These are phyloP conservation scores for Tenthredo amoena DNA, from an alignment of 2,888 invertebrate genomes.

Conservation along the genomic window DNA sequence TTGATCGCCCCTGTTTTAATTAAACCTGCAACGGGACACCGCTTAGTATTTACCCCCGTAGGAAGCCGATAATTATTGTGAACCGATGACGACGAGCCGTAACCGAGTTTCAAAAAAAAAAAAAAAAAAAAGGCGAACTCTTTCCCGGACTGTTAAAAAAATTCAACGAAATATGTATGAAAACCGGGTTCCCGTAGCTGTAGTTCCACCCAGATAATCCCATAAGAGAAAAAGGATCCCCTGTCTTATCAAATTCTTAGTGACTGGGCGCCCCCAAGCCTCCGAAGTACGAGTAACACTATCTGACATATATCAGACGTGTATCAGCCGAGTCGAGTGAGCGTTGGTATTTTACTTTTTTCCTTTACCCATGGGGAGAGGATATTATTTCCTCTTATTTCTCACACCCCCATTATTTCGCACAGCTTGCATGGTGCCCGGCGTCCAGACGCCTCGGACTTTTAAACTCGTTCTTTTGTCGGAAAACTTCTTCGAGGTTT, in stretches of 20 bases:
- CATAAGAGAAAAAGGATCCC: constrained; percentile 46
- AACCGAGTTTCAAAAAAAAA: not conserved
- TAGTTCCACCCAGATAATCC: constrained; percentile 6
- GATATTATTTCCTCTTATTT: constrained; percentile 31
- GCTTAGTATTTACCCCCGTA: constrained; percentile 15
- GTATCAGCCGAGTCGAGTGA: constrained; percentile 49
- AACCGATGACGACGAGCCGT: constrained; percentile 11
- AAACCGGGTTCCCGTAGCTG: not conserved
- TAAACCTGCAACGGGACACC: constrained; percentile 47
- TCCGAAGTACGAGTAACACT: constrained; percentile 52
- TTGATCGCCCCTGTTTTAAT: constrained; percentile 43
- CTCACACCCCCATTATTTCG: not conserved
- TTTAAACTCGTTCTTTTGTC: constrained; percentile 34
- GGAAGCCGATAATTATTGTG: constrained; percentile 38
- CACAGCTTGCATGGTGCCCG: not conserved
- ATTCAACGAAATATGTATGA: constrained; percentile 9
- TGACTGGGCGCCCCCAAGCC: constrained; percentile 22
- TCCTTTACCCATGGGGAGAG: not conserved
- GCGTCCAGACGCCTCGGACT: constrained; percentile 42
- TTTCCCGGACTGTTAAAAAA: not conserved
- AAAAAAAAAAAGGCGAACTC: not conserved
- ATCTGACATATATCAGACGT: constrained; percentile 54
- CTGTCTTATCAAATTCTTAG: constrained; percentile 51
- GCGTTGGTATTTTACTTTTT: constrained; percentile 52
- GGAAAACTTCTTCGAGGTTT: constrained; percentile 59